Evolutionary conservation across 1,140 invertebrate species (phyloP).

Genomic region (Drosophila nigromelanica): DNA sequence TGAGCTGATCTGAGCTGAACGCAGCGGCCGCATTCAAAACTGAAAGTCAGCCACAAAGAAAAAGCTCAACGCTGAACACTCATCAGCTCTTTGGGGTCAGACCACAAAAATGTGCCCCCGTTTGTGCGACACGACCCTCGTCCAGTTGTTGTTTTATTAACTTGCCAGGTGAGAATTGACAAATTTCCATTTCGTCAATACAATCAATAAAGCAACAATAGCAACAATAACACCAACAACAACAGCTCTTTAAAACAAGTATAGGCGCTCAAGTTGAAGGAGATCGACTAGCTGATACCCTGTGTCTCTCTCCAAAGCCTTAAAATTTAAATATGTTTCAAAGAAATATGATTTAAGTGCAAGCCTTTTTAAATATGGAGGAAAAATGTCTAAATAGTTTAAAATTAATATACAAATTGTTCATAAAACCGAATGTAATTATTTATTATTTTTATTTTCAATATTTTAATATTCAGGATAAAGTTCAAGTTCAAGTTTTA

Average conservation of each 20-base stretch:
- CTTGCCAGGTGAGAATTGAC: conserved; percentile 75
- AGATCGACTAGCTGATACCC: neutral
- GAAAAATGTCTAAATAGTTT: too few relatives aligned
- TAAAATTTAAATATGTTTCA: too few relatives aligned
- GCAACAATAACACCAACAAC: conserved; percentile 25
- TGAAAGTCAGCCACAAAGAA: conserved; percentile 66
- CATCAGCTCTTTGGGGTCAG: conserved; percentile 14
- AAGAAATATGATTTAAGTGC: too few relatives aligned
- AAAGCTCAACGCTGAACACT: conserved; percentile 22
- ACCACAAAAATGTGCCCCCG: conserved; percentile 57
- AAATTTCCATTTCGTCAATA: conserved; percentile 81
- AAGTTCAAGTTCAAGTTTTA: too few relatives aligned
- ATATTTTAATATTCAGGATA: too few relatives aligned
- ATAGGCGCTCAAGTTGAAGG: neutral
- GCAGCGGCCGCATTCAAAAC: conserved; percentile 45
- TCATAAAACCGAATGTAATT: too few relatives aligned
- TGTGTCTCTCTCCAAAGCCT: neutral
- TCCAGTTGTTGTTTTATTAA: neutral
- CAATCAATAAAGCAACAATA: conserved; percentile 57
- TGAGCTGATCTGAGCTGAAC: neutral
- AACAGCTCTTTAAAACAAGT: conserved; percentile 21
- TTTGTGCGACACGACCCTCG: neutral
- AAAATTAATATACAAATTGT: too few relatives aligned
- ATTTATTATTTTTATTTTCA: too few relatives aligned
- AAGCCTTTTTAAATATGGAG: too few relatives aligned